These are phyloP conservation scores for Myocastor coypus DNA, from an alignment of 2,113 vertebrate genomes.

Conservation along the genomic window DNA sequence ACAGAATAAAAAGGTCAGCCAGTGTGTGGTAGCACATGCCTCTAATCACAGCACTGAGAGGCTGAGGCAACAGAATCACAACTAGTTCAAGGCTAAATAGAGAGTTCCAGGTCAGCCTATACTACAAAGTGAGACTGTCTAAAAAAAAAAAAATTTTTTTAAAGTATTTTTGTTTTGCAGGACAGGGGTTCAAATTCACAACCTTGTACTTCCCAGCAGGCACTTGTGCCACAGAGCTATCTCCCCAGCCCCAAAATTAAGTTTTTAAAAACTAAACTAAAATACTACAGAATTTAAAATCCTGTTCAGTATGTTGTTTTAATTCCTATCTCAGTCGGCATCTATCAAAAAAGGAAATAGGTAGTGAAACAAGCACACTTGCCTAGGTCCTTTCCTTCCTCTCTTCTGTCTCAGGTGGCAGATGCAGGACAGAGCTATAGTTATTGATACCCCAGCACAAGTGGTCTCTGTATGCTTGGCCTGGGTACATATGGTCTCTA, in stretches of 20 bases:
- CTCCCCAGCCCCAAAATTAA: too few relatives aligned
- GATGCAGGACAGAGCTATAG: neutral
- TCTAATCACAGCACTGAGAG: neutral
- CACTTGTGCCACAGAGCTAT: too few relatives aligned
- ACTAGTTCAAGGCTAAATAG: neutral
- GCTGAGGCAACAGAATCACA: neutral
- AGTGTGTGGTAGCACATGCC: neutral
- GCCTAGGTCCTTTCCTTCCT: neutral
- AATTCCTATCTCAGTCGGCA: neutral
- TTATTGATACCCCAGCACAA: neutral
- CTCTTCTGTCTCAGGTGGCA: fast-evolving
- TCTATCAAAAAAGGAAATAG: neutral
- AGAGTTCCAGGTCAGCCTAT: neutral
- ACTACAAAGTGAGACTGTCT: neutral
- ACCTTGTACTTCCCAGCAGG: too few relatives aligned
- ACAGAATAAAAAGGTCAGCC: neutral
- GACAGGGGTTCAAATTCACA: too few relatives aligned
- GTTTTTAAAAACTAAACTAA: neutral
- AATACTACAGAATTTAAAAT: neutral
- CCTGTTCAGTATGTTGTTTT: neutral
- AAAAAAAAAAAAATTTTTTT: neutral
- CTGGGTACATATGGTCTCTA: neutral
- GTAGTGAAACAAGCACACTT: too few relatives aligned
- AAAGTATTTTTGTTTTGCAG: too few relatives aligned
- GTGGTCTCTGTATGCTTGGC: neutral